Percentiles rank a stretch among this genome's conserved stretches.
phyloP scores from a whole-genome alignment of 2,888 invertebrate species.

The Netelia melanura region DNA sequence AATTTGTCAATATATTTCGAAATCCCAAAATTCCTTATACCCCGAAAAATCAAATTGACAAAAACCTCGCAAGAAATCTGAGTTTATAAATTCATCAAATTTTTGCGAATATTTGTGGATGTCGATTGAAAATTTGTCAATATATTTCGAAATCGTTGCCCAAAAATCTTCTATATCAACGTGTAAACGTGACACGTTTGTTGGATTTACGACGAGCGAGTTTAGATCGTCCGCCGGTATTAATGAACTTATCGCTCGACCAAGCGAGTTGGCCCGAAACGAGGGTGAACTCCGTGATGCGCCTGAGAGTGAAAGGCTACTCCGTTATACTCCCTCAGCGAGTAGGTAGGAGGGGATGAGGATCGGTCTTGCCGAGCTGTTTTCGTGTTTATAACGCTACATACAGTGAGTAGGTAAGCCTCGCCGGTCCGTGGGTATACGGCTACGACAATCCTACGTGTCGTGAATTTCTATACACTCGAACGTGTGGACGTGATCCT shows the following conservation, averaged over 20 bases:
- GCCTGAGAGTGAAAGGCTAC: conserved; percentile 39
- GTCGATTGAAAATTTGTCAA: background rate
- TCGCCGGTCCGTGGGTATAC: conserved; percentile 37
- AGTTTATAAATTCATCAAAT: background rate
- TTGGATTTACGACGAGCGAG: conserved; percentile 26
- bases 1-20: background rate
- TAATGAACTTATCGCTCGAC: conserved; percentile 50
- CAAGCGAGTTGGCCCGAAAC: conserved; percentile 42
- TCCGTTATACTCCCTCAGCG: background rate
- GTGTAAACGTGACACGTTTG: background rate
- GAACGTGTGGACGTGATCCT: conserved; percentile 60
- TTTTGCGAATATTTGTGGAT: background rate
- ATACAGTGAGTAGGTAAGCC: conserved; percentile 51
- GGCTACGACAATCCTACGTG: conserved; percentile 60
- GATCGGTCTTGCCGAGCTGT: conserved; percentile 53
- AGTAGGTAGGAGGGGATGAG: conserved; percentile 40
- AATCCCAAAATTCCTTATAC: background rate
- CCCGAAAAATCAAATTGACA: too few species aligned
- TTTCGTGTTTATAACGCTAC: conserved; percentile 59
- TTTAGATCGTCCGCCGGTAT: conserved; percentile 38
- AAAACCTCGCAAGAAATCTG: too few species aligned
- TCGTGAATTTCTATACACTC: conserved; percentile 61
- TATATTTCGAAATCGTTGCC: conserved; percentile 4
- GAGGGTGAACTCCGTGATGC: conserved; percentile 52
- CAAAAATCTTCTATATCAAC: background rate